Evolutionary conservation across 2,797 vertebrate species (phyloP), one percentile per base, ranked within the genome.

Genomic region (Pseudochaenichthys georgianus): DNA sequence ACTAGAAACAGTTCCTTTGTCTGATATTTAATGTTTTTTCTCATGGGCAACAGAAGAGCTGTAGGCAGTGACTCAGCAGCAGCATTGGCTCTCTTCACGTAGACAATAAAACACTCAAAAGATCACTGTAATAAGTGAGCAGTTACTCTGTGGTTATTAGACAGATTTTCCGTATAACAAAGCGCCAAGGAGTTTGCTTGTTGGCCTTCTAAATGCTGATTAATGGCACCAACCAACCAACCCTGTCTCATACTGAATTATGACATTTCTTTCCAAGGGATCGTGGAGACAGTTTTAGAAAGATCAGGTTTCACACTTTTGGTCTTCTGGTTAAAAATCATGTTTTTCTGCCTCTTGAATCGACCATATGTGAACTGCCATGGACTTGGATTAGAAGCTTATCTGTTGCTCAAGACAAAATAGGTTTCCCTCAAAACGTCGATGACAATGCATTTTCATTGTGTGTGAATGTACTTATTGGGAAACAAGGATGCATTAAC

Each of bases 1-100:
- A 58, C 41, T 41, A 51, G 34, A 59, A 64, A 75, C 55, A 57
- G 65, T 67, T 81, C n/a, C 61, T 78, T 74, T 78, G 69, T 68
- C 51, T 73, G 61, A 65, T 57, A 23, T 45, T 51, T 34, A 1
- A 21, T 60, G 34, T 55, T 69, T 52, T 50, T 15, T 45, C 51
- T 55, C 17, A 51, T 43, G 12, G 19, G 75, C 13, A 21, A n/a
- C 5, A 4, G 51, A 78, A 48, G 17, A 57, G 41, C 46, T 47
- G 12, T 1, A 54, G 55, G 31, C 23, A 23, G 57, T 57, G 59
- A 45, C 72, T 70, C 51, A 31, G 16, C 7, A 13, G 23, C n/a
- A 47, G 31, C 48, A 3, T 70, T 71, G 67, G 63, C 72, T 60
- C 47, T 34, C 47, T 58, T 63, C 8, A 58, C 57, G 16, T 57